Evolutionary conservation across 1,140 invertebrate genomes (phyloP), one percentile per base, ranked within the genome.

Genomic region (Bradysia coprophila): DNA sequence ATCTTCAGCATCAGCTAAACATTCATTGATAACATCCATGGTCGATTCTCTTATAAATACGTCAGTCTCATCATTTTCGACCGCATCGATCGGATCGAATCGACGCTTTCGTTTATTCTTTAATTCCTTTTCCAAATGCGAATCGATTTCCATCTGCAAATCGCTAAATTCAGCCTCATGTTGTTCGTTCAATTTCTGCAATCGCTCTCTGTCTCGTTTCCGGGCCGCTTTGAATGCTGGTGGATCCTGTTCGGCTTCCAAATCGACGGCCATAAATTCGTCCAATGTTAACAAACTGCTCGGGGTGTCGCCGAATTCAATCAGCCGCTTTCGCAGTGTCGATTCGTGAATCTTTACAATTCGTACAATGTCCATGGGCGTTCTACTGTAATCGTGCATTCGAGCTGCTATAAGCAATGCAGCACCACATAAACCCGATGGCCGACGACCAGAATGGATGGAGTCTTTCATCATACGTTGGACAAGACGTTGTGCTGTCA

Each of bases 391-490:
- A 49, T 91, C 80, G 59, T 97, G 89, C 21, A 97, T 73, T 45
- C 94, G 71, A 1, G 86, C 83, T 22, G 94, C 90, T 56, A 98
- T 89, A 11, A 98, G 62, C 2, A 98, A 63, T 8, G 93, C 94
- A 60, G 93, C 93, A 13, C 93, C 93, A 68, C 93, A 97, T 21
- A 98, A 68, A 21, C 93, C 95, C 1, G 93, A 95, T 11, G 95
- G 94, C 53, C 93, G 67, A 42, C 95, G 69, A 18, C 95, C 95
- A 3, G 85, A 91, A 55, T 95, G 88, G 60, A 98, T 87, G 64
- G 88, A 97, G 64, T 99, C 95, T 52, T 85, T 75, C 62, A 97
- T 98, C 95, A 98, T 98, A 53, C 95, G 68, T 58, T 92, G 83
- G 6, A 98, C 88, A 32, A 99, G 68, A 44, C 94, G 67, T 24